Conservation (phyloP, 2,888 invertebrate genomes). For the Oconnorella tubifera region DNA sequence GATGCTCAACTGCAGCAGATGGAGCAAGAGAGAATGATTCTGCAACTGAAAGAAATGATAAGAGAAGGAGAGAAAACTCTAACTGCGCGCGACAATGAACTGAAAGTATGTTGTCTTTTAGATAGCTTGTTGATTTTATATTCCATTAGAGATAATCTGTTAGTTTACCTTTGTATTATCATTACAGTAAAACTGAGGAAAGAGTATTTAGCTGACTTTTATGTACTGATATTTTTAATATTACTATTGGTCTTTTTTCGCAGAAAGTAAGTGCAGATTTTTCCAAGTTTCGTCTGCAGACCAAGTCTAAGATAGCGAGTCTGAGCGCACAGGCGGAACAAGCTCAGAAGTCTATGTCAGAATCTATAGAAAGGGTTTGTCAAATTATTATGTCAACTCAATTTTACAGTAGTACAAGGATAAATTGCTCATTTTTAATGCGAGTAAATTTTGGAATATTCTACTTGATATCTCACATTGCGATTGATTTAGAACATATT, state of each 20-base stretch:
- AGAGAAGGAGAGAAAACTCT: slow-evolving; percentile 51
- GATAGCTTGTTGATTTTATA: no score
- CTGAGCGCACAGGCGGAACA: slow-evolving; percentile 44
- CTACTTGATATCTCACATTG: no score
- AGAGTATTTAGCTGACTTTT: no score
- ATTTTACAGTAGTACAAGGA: no score
- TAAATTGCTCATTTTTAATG: no score
- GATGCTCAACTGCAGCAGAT: slow-evolving; percentile 21
- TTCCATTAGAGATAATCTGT: no score
- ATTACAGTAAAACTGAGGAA: no score
- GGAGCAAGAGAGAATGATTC: slow-evolving; percentile 48
- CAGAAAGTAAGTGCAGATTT: slow-evolving; percentile 52
- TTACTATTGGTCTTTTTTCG: no score
- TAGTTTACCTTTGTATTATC: no score
- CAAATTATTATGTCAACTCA: background rate
- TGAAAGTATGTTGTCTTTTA: slow-evolving; percentile 40
- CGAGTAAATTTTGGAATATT: no score
- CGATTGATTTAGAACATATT: no score
- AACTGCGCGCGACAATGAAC: slow-evolving; percentile 48
- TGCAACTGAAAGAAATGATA: slow-evolving; percentile 53
- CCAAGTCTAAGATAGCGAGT: slow-evolving; percentile 53
- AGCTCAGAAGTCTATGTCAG: slow-evolving; percentile 37
- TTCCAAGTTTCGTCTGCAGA: slow-evolving; percentile 53
- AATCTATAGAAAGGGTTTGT: slow-evolving; percentile 35
- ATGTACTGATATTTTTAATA: no score